phyloP scores from a whole-genome alignment of 2,888 invertebrate genomes.

The Notodonta ziczac region DNA sequence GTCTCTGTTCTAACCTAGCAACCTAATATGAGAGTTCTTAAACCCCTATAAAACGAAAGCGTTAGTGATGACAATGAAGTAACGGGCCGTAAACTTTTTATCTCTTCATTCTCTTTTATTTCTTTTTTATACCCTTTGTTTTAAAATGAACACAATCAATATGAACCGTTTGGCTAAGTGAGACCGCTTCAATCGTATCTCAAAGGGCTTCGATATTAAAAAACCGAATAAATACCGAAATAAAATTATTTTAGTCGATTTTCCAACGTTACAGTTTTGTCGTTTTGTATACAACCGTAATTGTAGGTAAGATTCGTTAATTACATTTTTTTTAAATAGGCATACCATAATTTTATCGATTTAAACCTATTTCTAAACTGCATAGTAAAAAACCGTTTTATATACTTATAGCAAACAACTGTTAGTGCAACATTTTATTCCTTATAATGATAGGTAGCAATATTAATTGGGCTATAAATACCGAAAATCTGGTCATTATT shows the following conservation, averaged over 20 bases:
- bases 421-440: too few relatives aligned
- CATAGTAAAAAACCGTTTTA: neutral
- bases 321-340: too few relatives aligned
- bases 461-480: conserved; percentile 20
- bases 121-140: conserved; percentile 66
- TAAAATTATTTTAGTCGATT: conserved; percentile 1
- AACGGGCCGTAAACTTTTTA: conserved; percentile 80
- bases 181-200: conserved; percentile 29
- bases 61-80: conserved; percentile 60
- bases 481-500: conserved; percentile 16
- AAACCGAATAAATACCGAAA: conserved; percentile 2
- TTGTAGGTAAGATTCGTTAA: too few relatives aligned
- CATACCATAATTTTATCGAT: neutral
- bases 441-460: conserved; percentile 9
- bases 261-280: neutral
- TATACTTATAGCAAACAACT: too few relatives aligned
- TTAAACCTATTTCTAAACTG: neutral
- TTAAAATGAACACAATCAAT: conserved; percentile 47
- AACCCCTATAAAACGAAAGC: conserved; percentile 67
- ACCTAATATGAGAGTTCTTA: conserved; percentile 63
- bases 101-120: conserved; percentile 72
- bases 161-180: conserved; percentile 43
- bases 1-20: conserved; percentile 41
- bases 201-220: conserved; percentile 29
- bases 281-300: too few relatives aligned